Evolutionary conservation across 64 coral and sea anemone genomes (phyloP), one percentile per base, ranked within the genome.

Genomic region (Catalaphyllia jardinei): DNA sequence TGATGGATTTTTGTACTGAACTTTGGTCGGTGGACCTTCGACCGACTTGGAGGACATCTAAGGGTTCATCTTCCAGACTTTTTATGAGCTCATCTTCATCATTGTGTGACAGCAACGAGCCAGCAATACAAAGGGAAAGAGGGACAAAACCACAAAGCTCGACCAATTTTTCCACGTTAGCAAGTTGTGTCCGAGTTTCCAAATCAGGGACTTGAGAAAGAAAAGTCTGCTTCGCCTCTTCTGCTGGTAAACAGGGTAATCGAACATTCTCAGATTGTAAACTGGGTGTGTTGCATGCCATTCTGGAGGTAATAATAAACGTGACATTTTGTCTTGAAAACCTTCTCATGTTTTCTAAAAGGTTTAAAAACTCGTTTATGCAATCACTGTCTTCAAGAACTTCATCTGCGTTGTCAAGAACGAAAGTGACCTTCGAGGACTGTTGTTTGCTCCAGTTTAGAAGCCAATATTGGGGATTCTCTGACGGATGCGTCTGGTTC

Each of bases 81-180:
- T 67, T 8, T n/a, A 86, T 77, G 17, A 91, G 31, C 10, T 31
- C 54, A 8, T 91, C 72, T 64, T 67, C 64, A 8, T 10, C 65
- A 42, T 64, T 86, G 24, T 86, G 60, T 50, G 80, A 76, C 29
- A 86, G 64, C 29, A 91, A 38, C 9, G 89, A 75, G 29, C 89
- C 73, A 27, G 51, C 59, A 33, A 93, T 93, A 76, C 85, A 80
- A 52, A 93, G 86, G 16, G 63, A 76, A 29, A 93, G 54, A 57
- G 91, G 91, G 28, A 52, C 65, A 54, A 31, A 13, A 19, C 77
- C 91, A 71, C 91, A 93, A 1, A 93, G 64, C 1, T 88, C 20
- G 1, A 52, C 83, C 20, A 93, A 35, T 35, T 78, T 38, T 7
- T 69, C 28, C 29, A 29, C 42, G 38, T 27, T 49, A 25, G 2